Conservation (phyloP, 2,888 invertebrate genomes). For the Mythimna loreyi region DNA sequence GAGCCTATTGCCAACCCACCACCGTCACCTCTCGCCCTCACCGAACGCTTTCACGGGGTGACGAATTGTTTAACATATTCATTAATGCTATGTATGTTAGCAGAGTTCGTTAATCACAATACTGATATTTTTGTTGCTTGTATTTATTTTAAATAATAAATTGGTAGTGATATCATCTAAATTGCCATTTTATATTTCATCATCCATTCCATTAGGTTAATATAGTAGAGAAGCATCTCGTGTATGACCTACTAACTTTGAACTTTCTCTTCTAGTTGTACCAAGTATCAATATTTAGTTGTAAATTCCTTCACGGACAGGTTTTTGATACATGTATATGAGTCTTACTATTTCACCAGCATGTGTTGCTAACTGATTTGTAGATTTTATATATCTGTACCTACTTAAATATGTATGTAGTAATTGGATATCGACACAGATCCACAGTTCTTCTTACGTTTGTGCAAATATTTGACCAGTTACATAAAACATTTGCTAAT, state of each 20-base stretch:
- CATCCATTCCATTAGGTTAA: slow-evolving; percentile 3
- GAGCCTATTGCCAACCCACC: slow-evolving; percentile 29
- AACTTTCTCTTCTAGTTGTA: slow-evolving; percentile 9
- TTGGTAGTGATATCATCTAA: background rate
- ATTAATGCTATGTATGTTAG: slow-evolving; percentile 3
- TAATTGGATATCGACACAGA: slow-evolving; percentile 37
- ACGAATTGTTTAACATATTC: slow-evolving; percentile 21
- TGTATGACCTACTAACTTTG: slow-evolving; percentile 22
- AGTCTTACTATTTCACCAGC: background rate
- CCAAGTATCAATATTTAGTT: background rate
- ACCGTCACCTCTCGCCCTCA: slow-evolving; percentile 35
- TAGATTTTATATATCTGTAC: slow-evolving; percentile 19
- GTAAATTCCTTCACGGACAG: background rate
- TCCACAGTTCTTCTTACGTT: slow-evolving; percentile 40
- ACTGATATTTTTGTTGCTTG: background rate
- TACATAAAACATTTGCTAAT: slow-evolving; percentile 55
- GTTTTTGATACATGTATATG: too few relatives aligned
- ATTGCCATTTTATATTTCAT: background rate
- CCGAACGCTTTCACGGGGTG: slow-evolving; percentile 33
- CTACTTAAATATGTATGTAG: slow-evolving; percentile 19
- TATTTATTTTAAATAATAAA: background rate
- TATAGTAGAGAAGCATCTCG: background rate
- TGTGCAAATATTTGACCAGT: slow-evolving; percentile 55
- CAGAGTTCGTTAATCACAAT: slow-evolving; percentile 3
- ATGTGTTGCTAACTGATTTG: slow-evolving; percentile 6